A percentile compares a stretch with the other conserved stretches of the same genome.
These are phyloP conservation scores for Pelodytes ibericus DNA, from an alignment of 2,797 vertebrate species.

Conservation along the genomic window DNA sequence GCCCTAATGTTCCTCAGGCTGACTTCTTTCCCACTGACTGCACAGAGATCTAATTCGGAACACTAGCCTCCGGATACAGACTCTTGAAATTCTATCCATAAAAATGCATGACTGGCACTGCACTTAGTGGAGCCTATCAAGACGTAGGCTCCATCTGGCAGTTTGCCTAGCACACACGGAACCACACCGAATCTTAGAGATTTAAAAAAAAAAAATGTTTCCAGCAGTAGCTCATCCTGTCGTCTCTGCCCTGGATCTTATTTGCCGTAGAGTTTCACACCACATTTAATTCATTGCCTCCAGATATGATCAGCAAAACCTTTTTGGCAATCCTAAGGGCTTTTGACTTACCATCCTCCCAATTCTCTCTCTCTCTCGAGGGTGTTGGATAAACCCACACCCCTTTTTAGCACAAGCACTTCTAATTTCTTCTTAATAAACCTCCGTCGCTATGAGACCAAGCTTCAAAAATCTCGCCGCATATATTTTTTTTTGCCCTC, in stretches of 20 bases:
- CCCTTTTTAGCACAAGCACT: neutral
- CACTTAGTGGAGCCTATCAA: too few species aligned
- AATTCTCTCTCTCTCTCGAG: neutral
- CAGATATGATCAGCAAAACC: neutral
- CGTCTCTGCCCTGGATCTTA: neutral
- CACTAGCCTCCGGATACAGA: too few species aligned
- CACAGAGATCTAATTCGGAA: too few species aligned
- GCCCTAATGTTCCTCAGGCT: too few species aligned
- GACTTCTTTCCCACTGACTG: too few species aligned
- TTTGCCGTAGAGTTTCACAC: neutral
- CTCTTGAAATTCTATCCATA: too few species aligned
- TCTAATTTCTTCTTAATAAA: neutral
- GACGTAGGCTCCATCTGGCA: too few species aligned
- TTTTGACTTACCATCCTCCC: neutral
- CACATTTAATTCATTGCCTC: neutral
- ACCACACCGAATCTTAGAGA: too few species aligned
- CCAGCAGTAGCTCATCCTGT: too few species aligned
- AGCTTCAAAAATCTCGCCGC: neutral
- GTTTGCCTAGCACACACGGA: too few species aligned
- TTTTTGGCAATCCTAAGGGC: neutral
- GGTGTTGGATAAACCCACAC: neutral
- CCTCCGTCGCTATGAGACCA: conserved; percentile 6
- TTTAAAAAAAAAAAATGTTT: too few species aligned
- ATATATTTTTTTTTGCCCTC: neutral
- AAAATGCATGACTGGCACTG: too few species aligned